These are phyloP conservation scores for Silurus meridionalis DNA, from an alignment of 2,113 vertebrate species.

Conservation along the genomic window DNA sequence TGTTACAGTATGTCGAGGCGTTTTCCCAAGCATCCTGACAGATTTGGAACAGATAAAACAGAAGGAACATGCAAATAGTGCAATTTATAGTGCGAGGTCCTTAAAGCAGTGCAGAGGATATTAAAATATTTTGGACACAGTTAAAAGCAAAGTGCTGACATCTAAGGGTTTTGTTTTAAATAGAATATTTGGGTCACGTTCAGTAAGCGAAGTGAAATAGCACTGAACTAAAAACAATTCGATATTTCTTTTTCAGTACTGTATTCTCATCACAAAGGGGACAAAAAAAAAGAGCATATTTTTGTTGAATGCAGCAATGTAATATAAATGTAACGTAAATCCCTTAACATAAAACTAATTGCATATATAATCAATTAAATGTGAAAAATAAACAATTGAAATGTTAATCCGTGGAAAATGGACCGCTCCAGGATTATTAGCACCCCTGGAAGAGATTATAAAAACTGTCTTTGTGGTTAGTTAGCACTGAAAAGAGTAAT, in stretches of 20 bases:
- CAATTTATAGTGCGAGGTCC: not conserved
- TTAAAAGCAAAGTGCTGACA: conserved; percentile 2
- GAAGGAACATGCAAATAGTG: not conserved
- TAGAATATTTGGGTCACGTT: not conserved
- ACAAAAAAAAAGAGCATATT: not conserved
- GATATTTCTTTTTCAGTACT: not conserved
- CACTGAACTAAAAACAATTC: not conserved
- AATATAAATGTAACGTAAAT: not conserved
- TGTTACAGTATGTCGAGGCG: not conserved
- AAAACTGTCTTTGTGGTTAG: not conserved
- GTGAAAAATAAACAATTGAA: not conserved
- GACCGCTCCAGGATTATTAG: not conserved
- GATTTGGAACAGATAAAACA: not conserved
- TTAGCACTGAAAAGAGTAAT: not conserved
- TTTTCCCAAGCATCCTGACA: not conserved
- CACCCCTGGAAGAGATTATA: not conserved
- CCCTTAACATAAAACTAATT: not conserved
- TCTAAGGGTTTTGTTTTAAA: not conserved
- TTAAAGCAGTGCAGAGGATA: not conserved
- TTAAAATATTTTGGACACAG: not conserved
- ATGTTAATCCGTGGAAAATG: not conserved
- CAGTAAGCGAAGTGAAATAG: not conserved
- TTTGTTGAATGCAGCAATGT: not conserved
- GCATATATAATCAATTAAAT: not conserved
- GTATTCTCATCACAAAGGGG: not conserved